Evolutionary conservation across 1,140 invertebrate genomes (phyloP).

Genomic region (Andricus grossulariae): DNA sequence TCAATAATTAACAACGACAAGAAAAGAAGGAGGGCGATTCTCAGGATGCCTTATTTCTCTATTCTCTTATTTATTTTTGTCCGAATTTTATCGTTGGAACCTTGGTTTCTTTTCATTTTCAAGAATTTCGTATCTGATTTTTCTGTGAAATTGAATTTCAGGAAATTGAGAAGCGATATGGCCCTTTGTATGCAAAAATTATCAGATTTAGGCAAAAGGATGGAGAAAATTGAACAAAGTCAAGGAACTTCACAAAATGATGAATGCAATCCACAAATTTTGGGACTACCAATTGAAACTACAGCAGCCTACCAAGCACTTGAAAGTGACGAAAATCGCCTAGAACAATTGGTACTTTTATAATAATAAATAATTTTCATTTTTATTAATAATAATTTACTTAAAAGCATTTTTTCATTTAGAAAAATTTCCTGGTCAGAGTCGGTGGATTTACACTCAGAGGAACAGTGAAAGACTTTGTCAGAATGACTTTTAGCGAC

Average conservation of each 20-base stretch:
- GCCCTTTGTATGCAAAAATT: not conserved
- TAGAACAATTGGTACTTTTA: not conserved
- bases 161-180: not conserved
- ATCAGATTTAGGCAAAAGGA: not conserved
- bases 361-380: no score
- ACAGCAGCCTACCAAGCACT: conserved; percentile 15
- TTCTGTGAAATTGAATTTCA: not conserved
- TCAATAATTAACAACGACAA: not conserved
- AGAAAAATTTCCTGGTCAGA: conserved; percentile 9
- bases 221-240: conserved; percentile 6
- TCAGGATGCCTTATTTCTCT: no score
- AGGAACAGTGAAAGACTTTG: conserved; percentile 12
- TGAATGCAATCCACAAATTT: not conserved
- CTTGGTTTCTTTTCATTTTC: no score
- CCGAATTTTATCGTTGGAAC: no score
- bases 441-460: not conserved
- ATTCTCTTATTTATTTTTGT: no score
- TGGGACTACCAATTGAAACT: conserved; percentile 8
- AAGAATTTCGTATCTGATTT: not conserved
- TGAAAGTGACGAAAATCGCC: conserved; percentile 1
- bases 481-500: not conserved
- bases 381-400: not conserved
- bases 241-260: not conserved
- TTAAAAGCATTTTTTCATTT: not conserved
- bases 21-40: not conserved